A percentile compares a stretch with the other conserved stretches of the same genome.
Evolutionary conservation across 2,888 invertebrate species (phyloP).

Genomic region (Teinopalpus imperialis): DNA sequence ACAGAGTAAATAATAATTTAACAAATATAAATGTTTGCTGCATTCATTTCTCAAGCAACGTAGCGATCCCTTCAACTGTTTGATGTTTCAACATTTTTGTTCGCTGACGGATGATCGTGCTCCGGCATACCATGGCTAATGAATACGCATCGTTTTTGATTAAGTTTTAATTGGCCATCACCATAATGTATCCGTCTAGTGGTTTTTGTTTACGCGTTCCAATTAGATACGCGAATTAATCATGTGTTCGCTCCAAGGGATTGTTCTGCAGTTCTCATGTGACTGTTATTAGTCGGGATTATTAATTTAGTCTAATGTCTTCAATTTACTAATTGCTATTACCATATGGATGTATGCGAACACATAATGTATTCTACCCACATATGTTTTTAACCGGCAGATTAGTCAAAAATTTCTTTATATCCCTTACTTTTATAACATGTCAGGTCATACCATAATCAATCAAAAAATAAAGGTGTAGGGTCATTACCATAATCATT

Average conservation of each 20-base stretch:
- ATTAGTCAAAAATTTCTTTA: too few species aligned
- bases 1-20: too few species aligned
- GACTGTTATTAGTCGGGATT: conserved; percentile 18
- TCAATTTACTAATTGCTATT: background rate
- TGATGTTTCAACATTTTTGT: conserved; percentile 27
- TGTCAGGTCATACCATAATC: too few species aligned
- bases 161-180: conserved; percentile 52
- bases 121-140: conserved; percentile 31
- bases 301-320: conserved; percentile 16
- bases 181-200: conserved; percentile 35
- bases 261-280: conserved; percentile 11
- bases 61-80: conserved; percentile 2
- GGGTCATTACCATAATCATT: too few species aligned
- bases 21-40: too few species aligned
- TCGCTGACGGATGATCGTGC: conserved; percentile 20
- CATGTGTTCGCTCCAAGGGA: conserved; percentile 28
- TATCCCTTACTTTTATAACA: too few species aligned
- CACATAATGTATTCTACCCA: too few species aligned
- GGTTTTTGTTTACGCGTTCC: conserved; percentile 34
- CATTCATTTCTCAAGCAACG: too few species aligned
- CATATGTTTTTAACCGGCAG: too few species aligned
- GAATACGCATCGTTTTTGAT: conserved; percentile 37
- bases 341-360: too few species aligned
- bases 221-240: conserved; percentile 37
- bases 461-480: too few species aligned